Conservation (phyloP, 2,888 invertebrate genomes). For the Melangyna quadrimaculata region DNA sequence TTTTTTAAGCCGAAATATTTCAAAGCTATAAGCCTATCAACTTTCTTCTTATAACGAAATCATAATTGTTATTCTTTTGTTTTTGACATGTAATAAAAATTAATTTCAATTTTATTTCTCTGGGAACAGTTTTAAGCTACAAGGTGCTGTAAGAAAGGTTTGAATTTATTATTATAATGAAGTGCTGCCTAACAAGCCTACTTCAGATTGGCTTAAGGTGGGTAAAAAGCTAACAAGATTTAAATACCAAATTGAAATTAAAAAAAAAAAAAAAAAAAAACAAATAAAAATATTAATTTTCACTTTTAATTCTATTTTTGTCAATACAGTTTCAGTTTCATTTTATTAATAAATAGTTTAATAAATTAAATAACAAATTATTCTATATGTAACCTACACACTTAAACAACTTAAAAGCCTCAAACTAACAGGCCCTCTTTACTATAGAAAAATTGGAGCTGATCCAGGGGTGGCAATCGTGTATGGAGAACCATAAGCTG, state of each 20-base stretch:
- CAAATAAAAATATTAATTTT: neutral
- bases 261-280: neutral
- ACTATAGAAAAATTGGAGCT: conserved; percentile 63
- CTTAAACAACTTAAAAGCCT: neutral
- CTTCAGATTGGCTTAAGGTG: too few relatives aligned
- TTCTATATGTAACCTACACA: too few relatives aligned
- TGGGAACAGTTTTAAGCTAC: neutral
- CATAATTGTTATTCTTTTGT: too few relatives aligned
- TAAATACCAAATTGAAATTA: too few relatives aligned
- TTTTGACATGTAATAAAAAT: neutral
- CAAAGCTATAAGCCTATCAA: neutral
- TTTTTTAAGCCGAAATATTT: too few relatives aligned
- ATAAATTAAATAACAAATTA: too few relatives aligned
- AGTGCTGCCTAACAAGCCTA: too few relatives aligned
- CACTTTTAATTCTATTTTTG: neutral
- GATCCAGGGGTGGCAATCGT: conserved; percentile 73
- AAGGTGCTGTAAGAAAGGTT: neutral
- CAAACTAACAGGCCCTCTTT: neutral
- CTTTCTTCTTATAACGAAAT: neutral
- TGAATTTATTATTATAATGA: too few relatives aligned
- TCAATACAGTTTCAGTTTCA: neutral
- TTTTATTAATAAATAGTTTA: neutral
- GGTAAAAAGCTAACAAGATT: too few relatives aligned
- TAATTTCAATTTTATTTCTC: neutral
- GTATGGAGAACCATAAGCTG: conserved; percentile 23